phyloP scores from a whole-genome alignment of 35 echinoderm and acorn worm species.

The Patiria miniata region DNA sequence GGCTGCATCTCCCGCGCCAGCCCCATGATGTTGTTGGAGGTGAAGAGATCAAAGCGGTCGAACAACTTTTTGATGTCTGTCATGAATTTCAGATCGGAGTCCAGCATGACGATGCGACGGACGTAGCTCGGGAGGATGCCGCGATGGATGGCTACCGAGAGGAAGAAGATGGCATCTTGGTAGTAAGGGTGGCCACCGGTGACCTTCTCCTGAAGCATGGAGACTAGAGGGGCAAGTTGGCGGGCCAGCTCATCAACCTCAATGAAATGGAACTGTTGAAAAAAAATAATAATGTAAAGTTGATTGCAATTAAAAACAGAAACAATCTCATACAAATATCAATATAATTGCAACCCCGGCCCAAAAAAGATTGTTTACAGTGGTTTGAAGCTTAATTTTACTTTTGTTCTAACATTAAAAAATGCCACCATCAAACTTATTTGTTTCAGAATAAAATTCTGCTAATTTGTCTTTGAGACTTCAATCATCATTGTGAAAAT shows the following conservation, averaged over 20 bases:
- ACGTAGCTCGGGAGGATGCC: slow-evolving; percentile 79
- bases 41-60: slow-evolving; percentile 74
- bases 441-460: too few species aligned
- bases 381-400: too few species aligned
- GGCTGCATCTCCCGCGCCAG: slow-evolving; percentile 94
- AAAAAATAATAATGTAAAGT: slow-evolving; percentile 29
- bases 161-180: slow-evolving; percentile 95
- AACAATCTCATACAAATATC: neutral
- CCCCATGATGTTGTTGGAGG: slow-evolving; percentile 76
- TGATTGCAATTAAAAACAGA: neutral
- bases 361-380: too few species aligned
- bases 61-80: slow-evolving; percentile 86
- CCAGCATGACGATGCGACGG: slow-evolving; percentile 70
- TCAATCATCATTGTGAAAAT: too few species aligned
- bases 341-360: neutral
- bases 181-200: slow-evolving; percentile 85
- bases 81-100: slow-evolving; percentile 93
- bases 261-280: slow-evolving; percentile 81
- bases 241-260: slow-evolving; percentile 81
- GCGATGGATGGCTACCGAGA: slow-evolving; percentile 80
- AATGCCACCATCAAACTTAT: too few species aligned
- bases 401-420: too few species aligned
- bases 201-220: slow-evolving; percentile 75
- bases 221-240: slow-evolving; percentile 62
- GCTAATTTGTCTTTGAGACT: too few species aligned